Evolutionary conservation across 2,888 invertebrate species (phyloP).

Genomic region (Campoplex capitator): DNA sequence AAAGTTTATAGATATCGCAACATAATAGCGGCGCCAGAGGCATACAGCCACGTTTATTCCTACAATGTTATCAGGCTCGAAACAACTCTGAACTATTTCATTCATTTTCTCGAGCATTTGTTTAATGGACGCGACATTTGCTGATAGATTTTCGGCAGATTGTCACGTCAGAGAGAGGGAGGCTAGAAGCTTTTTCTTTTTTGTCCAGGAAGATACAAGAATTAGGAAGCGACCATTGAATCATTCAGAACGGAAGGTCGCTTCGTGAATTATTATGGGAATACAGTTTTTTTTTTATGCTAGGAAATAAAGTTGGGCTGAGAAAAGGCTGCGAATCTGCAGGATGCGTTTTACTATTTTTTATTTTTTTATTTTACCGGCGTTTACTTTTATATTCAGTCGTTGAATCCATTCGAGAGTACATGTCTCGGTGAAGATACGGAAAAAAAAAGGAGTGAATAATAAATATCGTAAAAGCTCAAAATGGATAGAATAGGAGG

Average conservation of each 20-base stretch:
- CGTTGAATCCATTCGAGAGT: background rate
- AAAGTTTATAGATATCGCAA: conserved; percentile 5
- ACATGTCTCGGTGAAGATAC: background rate
- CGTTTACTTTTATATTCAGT: background rate
- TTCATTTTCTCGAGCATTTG: background rate
- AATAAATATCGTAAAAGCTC: conserved; percentile 9
- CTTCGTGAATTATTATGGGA: background rate
- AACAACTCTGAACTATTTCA: background rate
- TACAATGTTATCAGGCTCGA: background rate
- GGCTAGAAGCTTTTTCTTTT: background rate
- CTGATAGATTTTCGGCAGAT: conserved; percentile 1
- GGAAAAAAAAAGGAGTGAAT: conserved; percentile 7
- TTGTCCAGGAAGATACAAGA: background rate
- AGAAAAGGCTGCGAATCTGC: background rate
- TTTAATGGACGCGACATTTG: background rate
- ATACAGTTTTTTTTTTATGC: background rate
- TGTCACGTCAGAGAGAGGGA: background rate
- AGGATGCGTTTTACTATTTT: background rate
- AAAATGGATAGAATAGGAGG: background rate
- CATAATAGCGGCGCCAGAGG: background rate
- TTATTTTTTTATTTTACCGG: background rate
- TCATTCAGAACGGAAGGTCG: background rate
- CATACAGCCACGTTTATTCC: background rate
- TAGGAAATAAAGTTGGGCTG: background rate
- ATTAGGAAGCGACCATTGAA: background rate